Base-by-base conservation (phyloP, 2,113 vertebrate genomes). In the Cheirogaleus medius region DNA sequence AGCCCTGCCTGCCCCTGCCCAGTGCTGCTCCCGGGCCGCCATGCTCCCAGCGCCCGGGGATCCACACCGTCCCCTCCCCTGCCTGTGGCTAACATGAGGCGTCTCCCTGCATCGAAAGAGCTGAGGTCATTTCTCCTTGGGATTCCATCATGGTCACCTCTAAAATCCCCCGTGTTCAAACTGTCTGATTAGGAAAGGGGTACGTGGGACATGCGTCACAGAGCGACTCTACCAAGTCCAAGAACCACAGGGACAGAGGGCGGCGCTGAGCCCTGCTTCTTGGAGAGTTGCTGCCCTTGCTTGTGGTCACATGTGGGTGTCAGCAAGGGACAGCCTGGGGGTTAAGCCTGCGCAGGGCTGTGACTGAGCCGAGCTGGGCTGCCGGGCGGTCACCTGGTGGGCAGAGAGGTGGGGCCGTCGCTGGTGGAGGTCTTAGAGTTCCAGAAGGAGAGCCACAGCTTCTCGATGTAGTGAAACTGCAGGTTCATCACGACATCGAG, bases 361-460 rank as follows among this genome's bases (percentile, higher is more conserved):
- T 15, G 52, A 52, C 49, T 14, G 4, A 54, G 5, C 52, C 17
- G 5, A 54, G 17, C 52, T 18, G 17, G 52, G 52, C 5, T 54
- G 1, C 21, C 17, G 17, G 25, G 60, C 69, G 2, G 0, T 44
- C 97, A 99, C 98, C 98, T 99, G 98, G 98, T 10, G 0, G 98
- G 95, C 63, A 99, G 98, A 52, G 99, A 93, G 39, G 99, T 83
- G 32, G 97, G 98, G 91, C 98, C 98, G 18, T 99, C 99, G 77
- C 99, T 98, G 97, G 99, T 97, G 93, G 99, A 98, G 94, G 99
- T 94, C 98, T 99, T 99, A 64, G 99, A 99, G 98, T 98, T 99
- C 99, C 99, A 99, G 98, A 99, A 99, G 69, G 99, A 99, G 95
- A 99, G 99, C 99, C 99, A 99, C 58, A 99, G 99, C 96, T 99